Evolutionary conservation across 1,140 invertebrate genomes (phyloP).

Genomic region (Zaprionus inermis): DNA sequence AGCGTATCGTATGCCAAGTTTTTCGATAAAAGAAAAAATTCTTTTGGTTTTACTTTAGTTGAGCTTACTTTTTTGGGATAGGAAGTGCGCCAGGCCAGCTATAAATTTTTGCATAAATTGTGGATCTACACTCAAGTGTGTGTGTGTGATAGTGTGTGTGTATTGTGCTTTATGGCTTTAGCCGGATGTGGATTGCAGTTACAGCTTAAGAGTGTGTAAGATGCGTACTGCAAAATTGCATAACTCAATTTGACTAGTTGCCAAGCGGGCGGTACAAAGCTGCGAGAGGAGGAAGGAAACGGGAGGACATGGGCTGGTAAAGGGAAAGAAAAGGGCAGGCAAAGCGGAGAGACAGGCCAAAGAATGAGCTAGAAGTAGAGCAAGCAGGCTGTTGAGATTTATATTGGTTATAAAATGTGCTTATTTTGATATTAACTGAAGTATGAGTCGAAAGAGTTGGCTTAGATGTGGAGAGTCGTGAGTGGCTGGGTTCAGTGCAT

Average conservation of each 20-base stretch:
- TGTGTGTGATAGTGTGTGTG: conserved; percentile 14
- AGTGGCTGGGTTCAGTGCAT: neutral
- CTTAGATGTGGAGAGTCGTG: neutral
- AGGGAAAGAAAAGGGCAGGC: too few species aligned
- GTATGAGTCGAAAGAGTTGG: neutral
- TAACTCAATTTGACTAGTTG: conserved; percentile 57
- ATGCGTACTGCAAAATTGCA: conserved; percentile 68
- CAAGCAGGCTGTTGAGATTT: neutral
- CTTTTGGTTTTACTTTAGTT: conserved; percentile 30
- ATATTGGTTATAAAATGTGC: conserved; percentile 11
- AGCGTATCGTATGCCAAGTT: conserved; percentile 72
- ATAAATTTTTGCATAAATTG: conserved; percentile 81
- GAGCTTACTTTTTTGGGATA: conserved; percentile 21
- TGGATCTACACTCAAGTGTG: conserved; percentile 38
- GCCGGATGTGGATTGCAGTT: conserved; percentile 69
- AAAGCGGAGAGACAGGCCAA: too few species aligned
- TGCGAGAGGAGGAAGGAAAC: neutral
- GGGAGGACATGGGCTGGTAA: too few species aligned
- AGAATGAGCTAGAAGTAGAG: neutral
- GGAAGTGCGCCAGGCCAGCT: conserved; percentile 64
- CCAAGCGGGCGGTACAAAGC: conserved; percentile 1
- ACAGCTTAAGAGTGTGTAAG: conserved; percentile 51
- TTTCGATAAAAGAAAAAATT: conserved; percentile 68
- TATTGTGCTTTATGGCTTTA: conserved; percentile 36
- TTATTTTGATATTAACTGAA: conserved; percentile 17